Evolutionary conservation across 2,113 vertebrate genomes (phyloP).

Genomic region (Megaptera novaeangliae): DNA sequence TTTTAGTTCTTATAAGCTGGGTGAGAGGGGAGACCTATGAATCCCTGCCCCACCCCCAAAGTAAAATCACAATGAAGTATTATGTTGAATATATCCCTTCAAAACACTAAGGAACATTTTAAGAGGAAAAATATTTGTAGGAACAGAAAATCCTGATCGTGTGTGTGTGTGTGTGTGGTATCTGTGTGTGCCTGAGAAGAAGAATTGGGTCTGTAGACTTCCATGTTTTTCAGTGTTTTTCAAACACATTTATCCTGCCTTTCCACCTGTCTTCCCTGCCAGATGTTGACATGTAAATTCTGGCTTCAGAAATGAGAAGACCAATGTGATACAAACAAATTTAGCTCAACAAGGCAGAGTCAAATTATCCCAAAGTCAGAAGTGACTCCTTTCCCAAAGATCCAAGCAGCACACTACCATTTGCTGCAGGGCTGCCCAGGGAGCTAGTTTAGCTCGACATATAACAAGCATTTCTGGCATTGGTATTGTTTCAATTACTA

Average conservation of each 20-base stretch:
- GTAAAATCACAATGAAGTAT: neutral
- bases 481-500: constrained; percentile 73
- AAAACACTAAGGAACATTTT: neutral
- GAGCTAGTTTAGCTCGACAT: constrained; percentile 49
- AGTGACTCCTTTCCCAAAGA: constrained; percentile 45
- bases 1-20: neutral
- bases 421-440: constrained; percentile 19
- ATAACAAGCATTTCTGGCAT: constrained; percentile 61
- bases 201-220: neutral
- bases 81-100: neutral
- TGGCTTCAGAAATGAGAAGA: constrained; percentile 31
- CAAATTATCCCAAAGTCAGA: constrained; percentile 68
- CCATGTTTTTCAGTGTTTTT: neutral
- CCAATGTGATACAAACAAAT: constrained; percentile 33
- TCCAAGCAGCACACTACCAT: constrained; percentile 12
- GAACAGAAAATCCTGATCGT: neutral
- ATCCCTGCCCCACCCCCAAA: neutral
- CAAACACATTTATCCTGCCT: neutral
- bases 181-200: neutral
- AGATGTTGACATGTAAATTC: neutral
- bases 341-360: constrained; percentile 59
- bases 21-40: neutral
- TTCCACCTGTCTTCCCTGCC: neutral
- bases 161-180: neutral
- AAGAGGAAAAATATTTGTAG: neutral